Conservation (phyloP, 1,140 invertebrate species). For the Bombus sibiricus region DNA sequence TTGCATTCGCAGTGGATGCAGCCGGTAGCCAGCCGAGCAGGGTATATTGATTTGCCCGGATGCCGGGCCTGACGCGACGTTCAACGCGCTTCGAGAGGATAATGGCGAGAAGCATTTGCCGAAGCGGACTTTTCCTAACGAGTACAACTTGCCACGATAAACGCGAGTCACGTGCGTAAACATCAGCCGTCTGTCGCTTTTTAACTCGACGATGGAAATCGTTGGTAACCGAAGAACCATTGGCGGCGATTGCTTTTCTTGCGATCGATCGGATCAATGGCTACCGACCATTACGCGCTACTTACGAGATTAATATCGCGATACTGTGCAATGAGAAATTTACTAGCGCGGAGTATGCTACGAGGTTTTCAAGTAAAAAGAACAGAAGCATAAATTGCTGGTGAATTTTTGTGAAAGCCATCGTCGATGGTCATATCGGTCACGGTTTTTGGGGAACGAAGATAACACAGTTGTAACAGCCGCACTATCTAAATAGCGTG, state of each 20-base stretch:
- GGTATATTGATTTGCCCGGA: constrained; percentile 54
- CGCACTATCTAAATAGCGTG: constrained; percentile 53
- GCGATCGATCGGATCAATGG: not conserved
- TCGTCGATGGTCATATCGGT: not conserved
- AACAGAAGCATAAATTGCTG: not conserved
- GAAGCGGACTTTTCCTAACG: constrained; percentile 2
- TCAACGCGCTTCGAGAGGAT: constrained; percentile 33
- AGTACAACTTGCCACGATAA: constrained; percentile 17
- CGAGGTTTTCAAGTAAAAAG: too few relatives aligned
- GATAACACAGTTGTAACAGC: constrained; percentile 49
- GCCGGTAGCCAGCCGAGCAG: constrained; percentile 30
- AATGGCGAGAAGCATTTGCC: not conserved
- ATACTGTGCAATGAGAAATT: not conserved
- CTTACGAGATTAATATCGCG: not conserved
- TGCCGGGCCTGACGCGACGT: not conserved
- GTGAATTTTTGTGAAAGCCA: not conserved
- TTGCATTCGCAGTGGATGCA: constrained; percentile 51
- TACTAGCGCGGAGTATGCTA: not conserved
- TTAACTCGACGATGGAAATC: not conserved
- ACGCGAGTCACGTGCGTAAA: constrained; percentile 22
- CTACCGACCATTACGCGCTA: not conserved
- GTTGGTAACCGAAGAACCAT: not conserved
- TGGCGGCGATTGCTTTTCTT: too few relatives aligned
- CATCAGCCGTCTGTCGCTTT: constrained; percentile 24
- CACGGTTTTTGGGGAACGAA: constrained; percentile 25